Evolutionary conservation across 1,140 invertebrate species (phyloP).

Genomic region (Drosophila bipectinata): DNA sequence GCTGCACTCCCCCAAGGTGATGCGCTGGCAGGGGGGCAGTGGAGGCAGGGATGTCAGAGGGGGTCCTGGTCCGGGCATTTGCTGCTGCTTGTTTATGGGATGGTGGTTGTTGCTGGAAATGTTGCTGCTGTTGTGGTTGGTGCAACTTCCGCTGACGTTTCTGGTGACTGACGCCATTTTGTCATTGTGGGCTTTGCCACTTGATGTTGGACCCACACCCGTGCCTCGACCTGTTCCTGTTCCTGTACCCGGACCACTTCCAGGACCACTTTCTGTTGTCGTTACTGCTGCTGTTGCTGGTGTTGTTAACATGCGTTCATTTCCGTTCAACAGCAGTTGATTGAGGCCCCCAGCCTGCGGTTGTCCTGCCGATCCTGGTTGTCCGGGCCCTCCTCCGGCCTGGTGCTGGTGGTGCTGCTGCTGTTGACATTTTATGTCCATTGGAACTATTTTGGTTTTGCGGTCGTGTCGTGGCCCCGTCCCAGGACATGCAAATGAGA

Average conservation of each 20-base stretch:
- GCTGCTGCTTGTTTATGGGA: constrained; percentile 39
- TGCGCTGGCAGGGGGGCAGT: constrained; percentile 46
- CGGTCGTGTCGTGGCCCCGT: constrained; percentile 55
- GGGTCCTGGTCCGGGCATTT: constrained; percentile 35
- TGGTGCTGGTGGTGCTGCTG: constrained; percentile 51
- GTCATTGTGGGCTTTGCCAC: constrained; percentile 58
- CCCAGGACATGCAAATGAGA: constrained; percentile 67
- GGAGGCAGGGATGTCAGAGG: constrained; percentile 23
- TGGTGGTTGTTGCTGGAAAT: constrained; percentile 26
- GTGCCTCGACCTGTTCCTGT: constrained; percentile 37
- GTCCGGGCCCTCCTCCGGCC: constrained; percentile 35
- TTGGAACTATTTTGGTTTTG: constrained; percentile 83
- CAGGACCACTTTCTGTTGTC: neutral
- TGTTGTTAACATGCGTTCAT: constrained; percentile 84
- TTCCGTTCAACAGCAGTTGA: constrained; percentile 81
- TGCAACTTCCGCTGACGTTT: constrained; percentile 82
- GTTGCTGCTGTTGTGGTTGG: constrained; percentile 68
- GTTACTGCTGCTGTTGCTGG: constrained; percentile 55
- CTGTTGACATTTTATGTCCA: constrained; percentile 83
- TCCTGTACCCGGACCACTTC: constrained; percentile 8
- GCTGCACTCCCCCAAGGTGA: constrained; percentile 70
- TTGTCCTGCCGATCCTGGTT: constrained; percentile 36
- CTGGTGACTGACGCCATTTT: constrained; percentile 74
- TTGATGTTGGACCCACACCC: constrained; percentile 38
- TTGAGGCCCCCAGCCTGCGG: constrained; percentile 66